phyloP scores from a whole-genome alignment of 2,113 vertebrate species.

The Ptilonorhynchus violaceus region DNA sequence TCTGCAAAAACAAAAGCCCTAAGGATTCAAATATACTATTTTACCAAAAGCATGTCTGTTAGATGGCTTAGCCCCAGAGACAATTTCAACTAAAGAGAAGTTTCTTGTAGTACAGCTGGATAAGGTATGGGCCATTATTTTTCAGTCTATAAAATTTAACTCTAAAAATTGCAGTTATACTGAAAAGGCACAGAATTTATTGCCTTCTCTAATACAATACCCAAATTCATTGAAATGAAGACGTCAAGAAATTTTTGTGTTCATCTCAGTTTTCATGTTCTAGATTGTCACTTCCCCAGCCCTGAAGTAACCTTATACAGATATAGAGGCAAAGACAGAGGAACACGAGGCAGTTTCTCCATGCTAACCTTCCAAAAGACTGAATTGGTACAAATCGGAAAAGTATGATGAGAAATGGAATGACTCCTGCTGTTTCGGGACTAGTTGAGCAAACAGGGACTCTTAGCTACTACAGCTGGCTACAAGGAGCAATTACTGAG shows the following conservation, averaged over 20 bases:
- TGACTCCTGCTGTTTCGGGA: neutral
- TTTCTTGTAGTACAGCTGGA: neutral
- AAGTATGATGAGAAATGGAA: neutral
- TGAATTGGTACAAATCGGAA: neutral
- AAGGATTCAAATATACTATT: neutral
- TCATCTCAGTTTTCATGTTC: neutral
- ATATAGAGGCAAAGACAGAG: neutral
- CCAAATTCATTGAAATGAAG: neutral
- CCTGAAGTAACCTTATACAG: neutral
- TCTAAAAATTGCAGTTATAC: neutral
- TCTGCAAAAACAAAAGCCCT: neutral
- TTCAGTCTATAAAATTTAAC: neutral
- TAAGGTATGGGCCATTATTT: neutral
- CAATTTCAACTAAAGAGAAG: neutral
- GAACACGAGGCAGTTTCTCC: neutral
- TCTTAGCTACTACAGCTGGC: neutral
- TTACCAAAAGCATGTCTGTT: neutral
- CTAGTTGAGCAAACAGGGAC: neutral
- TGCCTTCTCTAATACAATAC: neutral
- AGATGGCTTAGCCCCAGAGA: neutral
- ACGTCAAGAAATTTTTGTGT: neutral
- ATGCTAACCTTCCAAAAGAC: neutral
- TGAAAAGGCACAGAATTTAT: neutral
- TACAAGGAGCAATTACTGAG: neutral
- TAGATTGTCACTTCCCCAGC: neutral